Evolutionary conservation across 1,140 invertebrate species (phyloP), one percentile per base, ranked within the genome.

Genomic region (Lordiphosa clarofinis): DNA sequence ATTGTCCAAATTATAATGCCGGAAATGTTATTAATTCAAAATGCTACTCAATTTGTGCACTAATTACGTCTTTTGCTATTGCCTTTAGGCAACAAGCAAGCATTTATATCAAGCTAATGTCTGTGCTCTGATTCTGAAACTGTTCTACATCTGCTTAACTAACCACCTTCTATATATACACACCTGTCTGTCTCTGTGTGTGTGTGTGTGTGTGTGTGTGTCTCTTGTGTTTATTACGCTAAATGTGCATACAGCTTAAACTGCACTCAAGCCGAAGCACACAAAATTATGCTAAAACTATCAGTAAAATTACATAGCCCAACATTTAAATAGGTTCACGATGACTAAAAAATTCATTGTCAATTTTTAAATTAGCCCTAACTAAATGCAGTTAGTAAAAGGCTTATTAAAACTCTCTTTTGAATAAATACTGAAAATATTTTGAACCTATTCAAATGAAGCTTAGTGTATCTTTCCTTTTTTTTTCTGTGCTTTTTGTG

Each of bases 11-110:
- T 81, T 71, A 66, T 59, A 59, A 62, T 72, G 49, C 67, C 62
- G 67, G 58, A 75, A 68, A 81, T 76, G 73, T 69, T 72, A 82
- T 82, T 84, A 82, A 76, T 82, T 67, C 78, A 68, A 56, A 65
- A 71, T 74, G 68, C 56, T 53, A 49, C 78, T 76, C 78, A 69
- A 82, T 82, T 82, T 57, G 38, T 46, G 49, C 53, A 50, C 63
- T 73, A 68, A 76, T 82, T 76, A 66, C 54, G 21, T 39, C 24
- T 58, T 37, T 42, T 46, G 4, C 31, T 42, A 10, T 13, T 36
- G 15, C n/a, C 43, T 36, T 15, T 42, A 63, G 19, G 61, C 61
- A 65, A 54, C n/a, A n/a, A n/a, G n/a, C 61, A 65, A 54, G 43
- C 58, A 65, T 65, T 42, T 43, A 49, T 56, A 56, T 64, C 43